These are phyloP conservation scores for Oophaga pumilio DNA, from an alignment of 2,113 vertebrate species.

Conservation along the genomic window DNA sequence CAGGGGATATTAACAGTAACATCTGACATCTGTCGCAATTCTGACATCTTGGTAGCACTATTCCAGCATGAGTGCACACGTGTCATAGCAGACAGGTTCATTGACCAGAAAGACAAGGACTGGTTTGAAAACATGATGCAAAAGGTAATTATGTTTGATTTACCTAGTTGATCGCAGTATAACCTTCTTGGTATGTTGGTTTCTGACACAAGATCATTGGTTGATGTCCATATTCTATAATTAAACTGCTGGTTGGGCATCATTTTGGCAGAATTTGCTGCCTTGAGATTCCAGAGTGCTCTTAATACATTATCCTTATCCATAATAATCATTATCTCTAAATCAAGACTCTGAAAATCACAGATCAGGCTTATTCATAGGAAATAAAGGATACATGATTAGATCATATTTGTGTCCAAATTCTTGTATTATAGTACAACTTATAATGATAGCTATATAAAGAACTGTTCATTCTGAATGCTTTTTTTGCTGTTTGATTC, in stretches of 20 bases:
- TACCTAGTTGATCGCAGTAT: not conserved
- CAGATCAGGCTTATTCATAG: not conserved
- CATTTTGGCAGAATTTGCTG: not conserved
- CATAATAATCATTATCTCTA: too few relatives aligned
- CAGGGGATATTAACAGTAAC: slow-evolving; percentile 79
- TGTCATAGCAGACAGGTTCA: slow-evolving; percentile 81
- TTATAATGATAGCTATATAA: not conserved
- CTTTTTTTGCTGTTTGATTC: not conserved
- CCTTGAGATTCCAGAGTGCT: not conserved
- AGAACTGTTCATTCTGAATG: not conserved
- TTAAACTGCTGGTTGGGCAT: not conserved
- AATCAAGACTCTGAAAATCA: not conserved
- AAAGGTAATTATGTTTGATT: slow-evolving; percentile 64
- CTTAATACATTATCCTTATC: not conserved
- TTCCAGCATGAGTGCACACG: slow-evolving; percentile 80
- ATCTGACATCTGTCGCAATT: slow-evolving; percentile 73
- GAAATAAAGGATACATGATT: not conserved
- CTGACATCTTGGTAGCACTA: slow-evolving; percentile 72
- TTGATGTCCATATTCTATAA: not conserved
- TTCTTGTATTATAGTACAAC: not conserved
- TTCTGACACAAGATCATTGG: not conserved
- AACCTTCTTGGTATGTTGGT: not conserved
- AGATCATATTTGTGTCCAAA: not conserved
- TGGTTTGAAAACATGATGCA: slow-evolving; percentile 72
- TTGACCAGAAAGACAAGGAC: slow-evolving; percentile 71